Evolutionary conservation across 2,888 invertebrate species (phyloP).

Genomic region (Disparrhopalites patrizii): DNA sequence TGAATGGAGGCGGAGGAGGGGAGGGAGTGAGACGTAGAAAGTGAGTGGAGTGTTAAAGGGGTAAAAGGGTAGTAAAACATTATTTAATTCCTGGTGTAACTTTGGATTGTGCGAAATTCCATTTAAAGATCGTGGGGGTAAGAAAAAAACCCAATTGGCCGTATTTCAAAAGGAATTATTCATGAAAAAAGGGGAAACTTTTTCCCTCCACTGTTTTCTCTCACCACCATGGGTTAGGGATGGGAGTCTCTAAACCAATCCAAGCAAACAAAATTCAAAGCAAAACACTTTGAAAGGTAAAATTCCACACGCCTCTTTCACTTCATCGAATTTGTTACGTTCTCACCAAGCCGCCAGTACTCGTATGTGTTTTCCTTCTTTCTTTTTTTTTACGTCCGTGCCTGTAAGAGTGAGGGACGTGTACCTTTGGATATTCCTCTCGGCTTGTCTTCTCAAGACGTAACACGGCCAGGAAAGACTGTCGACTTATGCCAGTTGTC

Average conservation of each 20-base stretch:
- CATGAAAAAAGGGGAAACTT: slow-evolving; percentile 28
- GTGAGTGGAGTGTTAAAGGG: neutral
- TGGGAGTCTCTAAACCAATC: slow-evolving; percentile 17
- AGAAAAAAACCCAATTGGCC: slow-evolving; percentile 22
- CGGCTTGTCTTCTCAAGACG: neutral
- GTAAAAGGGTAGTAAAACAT: neutral
- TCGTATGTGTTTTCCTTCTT: no score
- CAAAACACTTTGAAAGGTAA: slow-evolving; percentile 18
- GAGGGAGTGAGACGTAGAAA: neutral
- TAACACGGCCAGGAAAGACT: neutral
- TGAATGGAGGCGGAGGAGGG: no score
- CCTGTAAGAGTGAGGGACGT: neutral
- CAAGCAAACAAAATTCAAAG: slow-evolving; percentile 24
- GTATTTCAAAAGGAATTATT: slow-evolving; percentile 26
- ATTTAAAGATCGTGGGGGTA: slow-evolving; percentile 14
- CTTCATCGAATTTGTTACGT: slow-evolving; percentile 15
- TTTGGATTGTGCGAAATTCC: slow-evolving; percentile 21
- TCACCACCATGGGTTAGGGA: neutral
- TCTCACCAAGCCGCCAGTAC: neutral
- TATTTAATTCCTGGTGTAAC: slow-evolving; percentile 11
- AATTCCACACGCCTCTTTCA: slow-evolving; percentile 8
- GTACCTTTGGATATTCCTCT: neutral
- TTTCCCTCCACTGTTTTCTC: slow-evolving; percentile 9
- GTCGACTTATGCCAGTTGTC: neutral
- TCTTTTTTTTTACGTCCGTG: neutral